Base-by-base conservation (phyloP, 2,113 vertebrate species). In the Crotophaga sulcirostris region DNA sequence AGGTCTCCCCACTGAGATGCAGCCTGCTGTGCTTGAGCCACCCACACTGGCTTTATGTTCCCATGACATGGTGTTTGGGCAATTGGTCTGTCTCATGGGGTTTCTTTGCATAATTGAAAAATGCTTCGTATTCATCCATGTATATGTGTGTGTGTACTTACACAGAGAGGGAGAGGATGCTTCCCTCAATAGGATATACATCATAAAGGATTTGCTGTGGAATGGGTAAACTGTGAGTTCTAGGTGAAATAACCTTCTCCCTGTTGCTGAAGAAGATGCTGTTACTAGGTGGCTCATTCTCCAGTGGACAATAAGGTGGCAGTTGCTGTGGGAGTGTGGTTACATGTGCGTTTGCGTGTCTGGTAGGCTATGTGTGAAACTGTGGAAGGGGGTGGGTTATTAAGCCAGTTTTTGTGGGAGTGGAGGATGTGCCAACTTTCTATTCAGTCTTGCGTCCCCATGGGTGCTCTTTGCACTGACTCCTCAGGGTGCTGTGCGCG, bases 401-500 rank as follows among this genome's bases (percentile, higher is more conserved):
- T 62, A 12, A 59, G 59, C 21, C 16, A 21, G 59, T 74, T 85
- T 23, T 44, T 18, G 1, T 70, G 83, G 62, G 34, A 28, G 40
- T 6, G 23, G 36, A 74, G 44, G 42, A 47, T 36, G 59, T 59
- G 51, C 91, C 68, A 29, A 0, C 55, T 84, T 18, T 44, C 42
- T 20, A 67, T 72, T 59, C 42, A 11, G 1, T 13, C 52, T 14
- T 12, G 20, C 3, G 3, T 81, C 73, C 47, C 34, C 44, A 13
- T 1, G 31, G 67, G 14, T 1, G 2, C 56, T 44, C 34, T 59
- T 75, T 9, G 58, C 34, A 7, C 66, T 40, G 78, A 51, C n/a
- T 26, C 31, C 84, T 58, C n/a, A 1, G 63, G 38, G 45, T 29
- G 26, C 66, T 55, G 33, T 2, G 0, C 45, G 33, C 1, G 3